These are phyloP conservation scores for Chrysolina americana DNA, from an alignment of 2,888 invertebrate genomes.

Conservation along the genomic window DNA sequence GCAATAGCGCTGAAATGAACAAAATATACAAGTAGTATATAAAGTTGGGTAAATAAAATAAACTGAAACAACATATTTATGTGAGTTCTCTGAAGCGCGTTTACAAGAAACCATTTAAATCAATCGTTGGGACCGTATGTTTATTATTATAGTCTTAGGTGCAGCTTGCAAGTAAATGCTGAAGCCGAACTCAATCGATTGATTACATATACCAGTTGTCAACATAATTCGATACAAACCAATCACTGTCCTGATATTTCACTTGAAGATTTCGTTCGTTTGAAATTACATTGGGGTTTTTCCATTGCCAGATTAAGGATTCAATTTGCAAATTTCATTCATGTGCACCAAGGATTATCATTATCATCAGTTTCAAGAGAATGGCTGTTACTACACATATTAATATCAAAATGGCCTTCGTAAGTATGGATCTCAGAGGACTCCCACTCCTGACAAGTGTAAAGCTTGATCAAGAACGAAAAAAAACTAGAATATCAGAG, in stretches of 20 bases:
- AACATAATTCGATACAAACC: not conserved
- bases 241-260: too few relatives aligned
- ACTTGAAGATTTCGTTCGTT: too few relatives aligned
- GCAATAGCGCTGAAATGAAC: constrained; percentile 7
- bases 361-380: too few relatives aligned
- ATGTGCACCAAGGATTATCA: too few relatives aligned
- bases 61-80: constrained; percentile 25
- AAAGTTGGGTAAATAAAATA: constrained; percentile 26
- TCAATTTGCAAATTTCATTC: too few relatives aligned
- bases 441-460: too few relatives aligned
- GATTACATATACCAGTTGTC: not conserved
- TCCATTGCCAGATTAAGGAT: too few relatives aligned
- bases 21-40: constrained; percentile 24
- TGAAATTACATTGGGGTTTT: not conserved
- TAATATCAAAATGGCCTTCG: too few relatives aligned
- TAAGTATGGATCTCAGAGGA: too few relatives aligned
- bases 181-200: constrained; percentile 7
- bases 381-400: too few relatives aligned
- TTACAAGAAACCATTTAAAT: constrained; percentile 25
- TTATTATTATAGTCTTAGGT: constrained; percentile 16
- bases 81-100: constrained; percentile 2
- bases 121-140: constrained; percentile 4
- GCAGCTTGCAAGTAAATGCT: constrained; percentile 18
- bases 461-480: too few relatives aligned
- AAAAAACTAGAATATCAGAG: too few relatives aligned